A percentile compares a stretch with the other conserved stretches of the same genome.
These are phyloP conservation scores for Mactra quadrangularis DNA, from an alignment of 1,140 invertebrate genomes.

Conservation along the genomic window DNA sequence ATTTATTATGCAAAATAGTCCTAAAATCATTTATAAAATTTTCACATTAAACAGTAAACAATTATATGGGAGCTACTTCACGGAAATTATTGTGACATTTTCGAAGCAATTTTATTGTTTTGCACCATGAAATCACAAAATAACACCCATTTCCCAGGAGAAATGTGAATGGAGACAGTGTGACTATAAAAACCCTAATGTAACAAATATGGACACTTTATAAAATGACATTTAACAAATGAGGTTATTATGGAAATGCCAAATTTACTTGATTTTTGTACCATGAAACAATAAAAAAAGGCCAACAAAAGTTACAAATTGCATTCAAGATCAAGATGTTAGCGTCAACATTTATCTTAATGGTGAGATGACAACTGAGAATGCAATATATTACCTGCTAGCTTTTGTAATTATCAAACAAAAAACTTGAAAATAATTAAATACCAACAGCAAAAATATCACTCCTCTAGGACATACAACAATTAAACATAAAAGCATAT, in stretches of 20 bases:
- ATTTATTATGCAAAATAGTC: background rate
- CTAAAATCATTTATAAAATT: slow-evolving; percentile 3
- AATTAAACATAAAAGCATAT: too few species aligned
- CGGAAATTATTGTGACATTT: slow-evolving; percentile 28
- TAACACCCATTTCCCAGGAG: slow-evolving; percentile 9
- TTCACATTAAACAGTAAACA: background rate
- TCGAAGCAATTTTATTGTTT: slow-evolving; percentile 7
- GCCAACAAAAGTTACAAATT: too few species aligned
- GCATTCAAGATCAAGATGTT: too few species aligned
- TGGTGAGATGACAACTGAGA: too few species aligned
- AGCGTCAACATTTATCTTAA: too few species aligned
- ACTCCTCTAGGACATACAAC: too few species aligned
- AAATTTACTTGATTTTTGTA: slow-evolving; percentile 27
- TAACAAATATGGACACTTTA: background rate
- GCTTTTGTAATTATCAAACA: too few species aligned
- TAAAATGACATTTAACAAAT: slow-evolving; percentile 39
- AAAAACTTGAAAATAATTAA: too few species aligned
- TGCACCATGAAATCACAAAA: background rate
- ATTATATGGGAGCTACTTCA: slow-evolving; percentile 1
- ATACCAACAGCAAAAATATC: too few species aligned
- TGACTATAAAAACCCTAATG: background rate
- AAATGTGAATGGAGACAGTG: slow-evolving; percentile 1
- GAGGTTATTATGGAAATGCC: slow-evolving; percentile 6
- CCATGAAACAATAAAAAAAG: background rate
- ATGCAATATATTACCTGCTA: too few species aligned